These are phyloP conservation scores for Coenonympha arcania DNA, from an alignment of 2,888 invertebrate species.

Conservation along the genomic window DNA sequence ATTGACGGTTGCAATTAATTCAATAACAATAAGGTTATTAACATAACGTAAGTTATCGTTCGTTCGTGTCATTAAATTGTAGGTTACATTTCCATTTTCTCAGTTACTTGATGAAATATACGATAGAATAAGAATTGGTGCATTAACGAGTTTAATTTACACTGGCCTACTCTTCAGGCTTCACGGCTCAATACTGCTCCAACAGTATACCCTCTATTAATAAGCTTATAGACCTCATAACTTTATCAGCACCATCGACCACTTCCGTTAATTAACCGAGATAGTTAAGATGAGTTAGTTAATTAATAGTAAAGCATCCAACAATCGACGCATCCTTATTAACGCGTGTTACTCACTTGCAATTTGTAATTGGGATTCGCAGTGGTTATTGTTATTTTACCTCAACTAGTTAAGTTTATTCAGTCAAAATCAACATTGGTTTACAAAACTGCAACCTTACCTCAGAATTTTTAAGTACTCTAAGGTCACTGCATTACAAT, in stretches of 20 bases:
- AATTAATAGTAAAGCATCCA: constrained; percentile 9
- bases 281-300: constrained; percentile 3
- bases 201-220: neutral
- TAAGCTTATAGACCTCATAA: neutral
- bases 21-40: too few relatives aligned
- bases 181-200: neutral
- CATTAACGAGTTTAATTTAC: too few relatives aligned
- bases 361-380: constrained; percentile 20
- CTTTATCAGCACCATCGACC: neutral
- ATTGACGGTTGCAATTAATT: too few relatives aligned
- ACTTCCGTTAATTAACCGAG: constrained; percentile 7
- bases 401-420: neutral
- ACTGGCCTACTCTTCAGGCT: too few relatives aligned
- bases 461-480: too few relatives aligned
- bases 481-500: too few relatives aligned
- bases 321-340: constrained; percentile 28
- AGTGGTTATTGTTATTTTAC: constrained; percentile 6
- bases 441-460: neutral
- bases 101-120: too few relatives aligned
- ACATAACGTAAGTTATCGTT: too few relatives aligned
- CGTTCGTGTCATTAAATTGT: neutral
- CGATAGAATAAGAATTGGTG: too few relatives aligned
- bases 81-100: neutral
- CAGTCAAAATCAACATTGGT: neutral
- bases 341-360: constrained; percentile 18